Evolutionary conservation across 1,140 invertebrate genomes (phyloP).

Genomic region (Neotoxoptera formosana): DNA sequence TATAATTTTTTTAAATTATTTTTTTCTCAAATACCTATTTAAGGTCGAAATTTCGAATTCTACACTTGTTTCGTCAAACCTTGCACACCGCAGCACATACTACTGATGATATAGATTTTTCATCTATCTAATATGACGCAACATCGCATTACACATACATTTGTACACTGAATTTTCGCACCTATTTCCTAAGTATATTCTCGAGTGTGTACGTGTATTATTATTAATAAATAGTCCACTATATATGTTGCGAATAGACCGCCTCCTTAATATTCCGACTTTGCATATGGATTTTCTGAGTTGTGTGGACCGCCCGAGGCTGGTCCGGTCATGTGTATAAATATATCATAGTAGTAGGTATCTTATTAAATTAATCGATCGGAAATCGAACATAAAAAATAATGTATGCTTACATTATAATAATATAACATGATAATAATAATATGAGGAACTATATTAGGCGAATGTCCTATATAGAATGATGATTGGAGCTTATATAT

Average conservation of each 20-base stretch:
- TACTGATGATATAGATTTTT: background rate
- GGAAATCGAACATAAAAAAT: background rate
- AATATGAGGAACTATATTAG: background rate
- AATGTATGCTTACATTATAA: background rate
- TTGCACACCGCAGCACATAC: background rate
- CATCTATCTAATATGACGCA: background rate
- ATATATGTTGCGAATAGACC: background rate
- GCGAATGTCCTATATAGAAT: background rate
- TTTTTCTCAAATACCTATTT: background rate
- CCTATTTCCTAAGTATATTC: constrained; percentile 1
- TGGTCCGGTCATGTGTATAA: background rate
- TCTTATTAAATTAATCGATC: background rate
- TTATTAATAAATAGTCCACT: background rate
- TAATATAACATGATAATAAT: background rate
- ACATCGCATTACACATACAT: background rate
- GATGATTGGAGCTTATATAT: background rate
- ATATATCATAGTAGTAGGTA: background rate
- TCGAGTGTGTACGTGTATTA: background rate
- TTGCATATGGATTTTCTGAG: background rate
- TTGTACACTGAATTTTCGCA: background rate
- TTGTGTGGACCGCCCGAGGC: background rate
- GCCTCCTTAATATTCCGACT: background rate
- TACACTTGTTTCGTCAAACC: background rate
- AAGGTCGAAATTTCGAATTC: background rate
- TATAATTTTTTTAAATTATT: background rate